These are phyloP conservation scores for Drosophila macrospina DNA, from an alignment of 2,888 invertebrate genomes.

Conservation along the genomic window DNA sequence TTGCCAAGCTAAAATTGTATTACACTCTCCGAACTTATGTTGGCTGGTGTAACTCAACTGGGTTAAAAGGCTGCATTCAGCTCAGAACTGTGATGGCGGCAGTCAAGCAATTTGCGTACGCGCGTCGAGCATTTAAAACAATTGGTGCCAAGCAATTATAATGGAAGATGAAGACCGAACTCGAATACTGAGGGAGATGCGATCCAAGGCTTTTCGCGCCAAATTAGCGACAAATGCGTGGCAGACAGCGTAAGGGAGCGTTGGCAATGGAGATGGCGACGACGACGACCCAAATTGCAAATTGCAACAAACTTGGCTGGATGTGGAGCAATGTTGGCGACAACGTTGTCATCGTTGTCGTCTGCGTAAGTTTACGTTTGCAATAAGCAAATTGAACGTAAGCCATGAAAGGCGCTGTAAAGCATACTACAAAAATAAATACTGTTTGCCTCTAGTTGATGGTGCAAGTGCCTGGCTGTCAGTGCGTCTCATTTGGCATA, in stretches of 20 bases:
- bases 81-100: slow-evolving; percentile 35
- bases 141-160: slow-evolving; percentile 80
- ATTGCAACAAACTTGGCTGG: slow-evolving; percentile 69
- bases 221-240: slow-evolving; percentile 75
- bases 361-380: slow-evolving; percentile 66
- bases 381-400: slow-evolving; percentile 77
- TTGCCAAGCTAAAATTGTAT: background rate
- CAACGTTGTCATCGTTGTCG: slow-evolving; percentile 65
- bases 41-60: slow-evolving; percentile 49
- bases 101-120: slow-evolving; percentile 72
- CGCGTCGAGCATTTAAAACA: slow-evolving; percentile 78
- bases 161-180: slow-evolving; percentile 27
- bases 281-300: slow-evolving; percentile 74
- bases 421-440: slow-evolving; percentile 57
- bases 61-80: slow-evolving; percentile 51
- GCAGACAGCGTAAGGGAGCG: slow-evolving; percentile 25
- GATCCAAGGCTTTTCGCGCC: slow-evolving; percentile 49
- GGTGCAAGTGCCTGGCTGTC: slow-evolving; percentile 45
- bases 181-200: background rate
- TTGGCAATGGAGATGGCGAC: background rate
- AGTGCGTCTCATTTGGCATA: slow-evolving; percentile 65
- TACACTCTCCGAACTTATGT: slow-evolving; percentile 20
- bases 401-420: slow-evolving; percentile 42
- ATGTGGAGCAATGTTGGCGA: slow-evolving; percentile 62
- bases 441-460: slow-evolving; percentile 5